Conservation (phyloP, 1,140 invertebrate genomes). For the Drosophila aff. region DNA sequence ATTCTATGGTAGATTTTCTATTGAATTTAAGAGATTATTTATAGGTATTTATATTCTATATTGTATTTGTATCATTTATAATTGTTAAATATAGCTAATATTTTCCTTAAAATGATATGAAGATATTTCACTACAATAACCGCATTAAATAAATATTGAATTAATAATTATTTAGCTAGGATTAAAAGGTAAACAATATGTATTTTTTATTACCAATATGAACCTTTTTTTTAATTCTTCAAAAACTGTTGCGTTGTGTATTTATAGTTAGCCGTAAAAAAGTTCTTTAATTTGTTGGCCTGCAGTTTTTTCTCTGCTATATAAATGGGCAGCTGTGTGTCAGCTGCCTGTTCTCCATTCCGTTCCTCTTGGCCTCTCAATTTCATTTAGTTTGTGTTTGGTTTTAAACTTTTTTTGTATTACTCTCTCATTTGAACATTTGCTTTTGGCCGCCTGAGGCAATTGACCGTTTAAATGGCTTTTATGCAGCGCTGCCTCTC, state of each 20-base stretch:
- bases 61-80: neutral
- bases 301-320: conserved; percentile 41
- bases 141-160: neutral
- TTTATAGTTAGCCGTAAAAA: conserved; percentile 7
- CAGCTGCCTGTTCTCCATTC: conserved; percentile 24
- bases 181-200: neutral
- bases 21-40: neutral
- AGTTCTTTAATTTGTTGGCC: conserved; percentile 16
- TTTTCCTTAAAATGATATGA: neutral
- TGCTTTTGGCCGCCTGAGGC: conserved; percentile 64
- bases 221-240: neutral
- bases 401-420: conserved; percentile 16
- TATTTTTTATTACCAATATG: neutral
- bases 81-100: neutral
- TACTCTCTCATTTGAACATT: conserved; percentile 46
- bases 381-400: conserved; percentile 46
- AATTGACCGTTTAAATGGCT: conserved; percentile 83
- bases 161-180: neutral
- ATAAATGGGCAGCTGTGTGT: conserved; percentile 46
- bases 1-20: neutral
- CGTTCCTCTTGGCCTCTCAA: conserved; percentile 7
- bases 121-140: neutral
- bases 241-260: neutral
- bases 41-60: neutral
- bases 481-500: conserved; percentile 33